Conservation (phyloP, 2,888 invertebrate genomes). For the Endotricha flammealis region DNA sequence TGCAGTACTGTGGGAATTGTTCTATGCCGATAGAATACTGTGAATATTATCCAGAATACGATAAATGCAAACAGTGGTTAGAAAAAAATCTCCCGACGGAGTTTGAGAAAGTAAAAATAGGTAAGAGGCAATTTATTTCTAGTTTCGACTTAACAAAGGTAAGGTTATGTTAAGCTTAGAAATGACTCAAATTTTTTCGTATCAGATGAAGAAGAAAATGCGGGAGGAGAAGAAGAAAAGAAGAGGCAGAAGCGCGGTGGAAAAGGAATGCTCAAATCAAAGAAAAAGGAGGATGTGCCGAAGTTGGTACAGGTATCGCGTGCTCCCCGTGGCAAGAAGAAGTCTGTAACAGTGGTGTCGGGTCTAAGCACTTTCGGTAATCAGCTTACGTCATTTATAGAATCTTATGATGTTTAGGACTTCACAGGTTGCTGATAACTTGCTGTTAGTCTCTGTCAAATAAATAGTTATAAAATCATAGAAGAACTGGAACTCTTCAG, state of each 20-base stretch:
- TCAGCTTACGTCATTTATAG: too few relatives aligned
- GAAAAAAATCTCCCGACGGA: conserved; percentile 95
- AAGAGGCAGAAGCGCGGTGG: conserved; percentile 98
- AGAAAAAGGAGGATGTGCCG: conserved; percentile 94
- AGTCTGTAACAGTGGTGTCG: conserved; percentile 97
- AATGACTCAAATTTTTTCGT: too few relatives aligned
- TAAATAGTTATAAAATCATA: too few relatives aligned
- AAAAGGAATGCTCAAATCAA: conserved; percentile 96
- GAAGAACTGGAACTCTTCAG: too few relatives aligned
- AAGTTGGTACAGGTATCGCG: conserved; percentile 91
- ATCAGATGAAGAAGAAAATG: conserved; percentile 82
- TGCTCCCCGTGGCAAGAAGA: conserved; percentile 98
- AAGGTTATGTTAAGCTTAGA: neutral
- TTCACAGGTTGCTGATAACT: too few relatives aligned
- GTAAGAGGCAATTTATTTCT: conserved; percentile 33
- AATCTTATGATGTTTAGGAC: too few relatives aligned
- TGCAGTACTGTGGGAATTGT: conserved; percentile 96
- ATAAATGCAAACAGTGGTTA: conserved; percentile 97
- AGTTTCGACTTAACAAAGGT: neutral
- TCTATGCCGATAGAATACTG: conserved; percentile 98
- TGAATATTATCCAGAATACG: conserved; percentile 98
- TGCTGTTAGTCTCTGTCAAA: too few relatives aligned
- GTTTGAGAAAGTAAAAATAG: conserved; percentile 91
- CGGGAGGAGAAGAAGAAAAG: conserved; percentile 92
- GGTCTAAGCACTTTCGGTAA: conserved; percentile 97